Base-by-base conservation (phyloP, 2,797 vertebrate species). In the Euthynnus affinis region DNA sequence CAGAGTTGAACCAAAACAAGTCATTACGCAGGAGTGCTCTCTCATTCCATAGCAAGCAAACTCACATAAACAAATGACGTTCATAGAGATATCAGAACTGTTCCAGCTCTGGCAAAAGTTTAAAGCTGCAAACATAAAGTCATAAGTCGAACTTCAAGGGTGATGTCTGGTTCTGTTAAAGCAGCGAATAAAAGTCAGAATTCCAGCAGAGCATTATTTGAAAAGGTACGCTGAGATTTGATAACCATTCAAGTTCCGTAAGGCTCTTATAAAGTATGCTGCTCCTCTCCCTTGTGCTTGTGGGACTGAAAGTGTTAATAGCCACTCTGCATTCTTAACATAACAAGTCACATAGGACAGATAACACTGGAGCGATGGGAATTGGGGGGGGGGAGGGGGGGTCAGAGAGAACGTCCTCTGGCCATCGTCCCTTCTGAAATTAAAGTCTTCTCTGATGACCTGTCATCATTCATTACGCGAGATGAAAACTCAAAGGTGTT, bases 401-500 rank as follows among this genome's bases (percentile, higher is more conserved):
- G 68, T 63, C 61, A 63, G 81, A 62, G 71, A 82, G 84, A 76
- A 82, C 71, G 75, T 90, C 83, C 85, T 91, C 83, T 84, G 80
- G 77, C 71, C 46, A 55, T 85, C 77, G 49, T 85, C 90, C 89
- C 79, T 75, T 60, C 80, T 88, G 74, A 89, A 90, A 92, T 90
- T 76, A 90, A 91, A 82, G 84, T 76, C 87, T 70, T 72, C 80
- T 86, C 49, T 87, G 81, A 91, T 78, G 89, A 78, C 88, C 90
- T 92, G 91, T 94, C 92, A 92, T 91, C 90, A 53, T 79, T 71
- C 75, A 73, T 85, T 88, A 84, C 61, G 62, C 37, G 52, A 65
- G 84, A 88, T 89, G 82, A 91, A 86, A 86, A 85, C 83, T 84
- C 85, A 63, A 70, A 92, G 85, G 91, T 93, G 90, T 90, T 84